phyloP scores from a whole-genome alignment of 2,113 vertebrate species.

The Chaetorhynchus papuensis region DNA sequence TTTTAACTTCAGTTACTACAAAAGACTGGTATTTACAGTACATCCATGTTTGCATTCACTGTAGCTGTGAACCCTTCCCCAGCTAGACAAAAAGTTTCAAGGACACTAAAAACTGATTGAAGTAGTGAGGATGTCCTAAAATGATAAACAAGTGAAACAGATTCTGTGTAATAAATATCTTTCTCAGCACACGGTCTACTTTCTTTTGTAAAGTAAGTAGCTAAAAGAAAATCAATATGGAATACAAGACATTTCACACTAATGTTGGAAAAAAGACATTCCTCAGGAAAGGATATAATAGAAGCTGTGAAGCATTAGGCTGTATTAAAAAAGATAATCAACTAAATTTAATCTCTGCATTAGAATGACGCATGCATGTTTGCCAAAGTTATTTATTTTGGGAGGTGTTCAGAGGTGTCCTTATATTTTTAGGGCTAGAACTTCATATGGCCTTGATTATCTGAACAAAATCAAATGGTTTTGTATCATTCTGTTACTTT shows the following conservation, averaged over 20 bases:
- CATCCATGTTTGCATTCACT: conserved; percentile 70
- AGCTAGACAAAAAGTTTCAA: conserved; percentile 65
- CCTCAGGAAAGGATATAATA: neutral
- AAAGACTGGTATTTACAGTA: neutral
- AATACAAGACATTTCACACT: neutral
- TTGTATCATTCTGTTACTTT: neutral
- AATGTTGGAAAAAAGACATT: neutral
- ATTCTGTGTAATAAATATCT: neutral
- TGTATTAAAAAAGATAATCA: neutral
- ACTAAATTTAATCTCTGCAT: neutral
- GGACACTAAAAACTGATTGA: conserved; percentile 72
- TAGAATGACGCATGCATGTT: neutral
- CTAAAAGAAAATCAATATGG: neutral
- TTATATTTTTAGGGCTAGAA: neutral
- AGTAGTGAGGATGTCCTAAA: conserved; percentile 66
- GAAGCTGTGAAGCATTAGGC: neutral
- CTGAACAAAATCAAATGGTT: neutral
- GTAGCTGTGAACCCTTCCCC: conserved; percentile 72
- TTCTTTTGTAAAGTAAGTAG: neutral
- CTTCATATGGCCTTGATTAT: neutral
- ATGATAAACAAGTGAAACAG: neutral
- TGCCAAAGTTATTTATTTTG: neutral
- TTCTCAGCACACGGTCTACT: neutral
- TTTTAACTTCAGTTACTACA: neutral
- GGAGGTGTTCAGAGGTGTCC: neutral